Percentiles rank a stretch among this genome's conserved stretches.
phyloP scores from a whole-genome alignment of 2,113 vertebrate species.

The Mobula hypostoma region DNA sequence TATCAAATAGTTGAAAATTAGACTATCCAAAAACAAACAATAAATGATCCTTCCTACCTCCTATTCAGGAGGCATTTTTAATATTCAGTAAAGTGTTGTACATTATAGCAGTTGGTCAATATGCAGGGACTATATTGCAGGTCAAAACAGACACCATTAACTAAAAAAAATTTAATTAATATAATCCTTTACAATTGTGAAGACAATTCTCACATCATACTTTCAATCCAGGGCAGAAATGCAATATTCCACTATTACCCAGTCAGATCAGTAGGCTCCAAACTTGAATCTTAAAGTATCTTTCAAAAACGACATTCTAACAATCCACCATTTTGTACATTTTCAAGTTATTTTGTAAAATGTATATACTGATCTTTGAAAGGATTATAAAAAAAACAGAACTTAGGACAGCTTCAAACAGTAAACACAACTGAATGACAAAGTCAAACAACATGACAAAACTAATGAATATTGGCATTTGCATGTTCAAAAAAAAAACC shows the following conservation, averaged over 20 bases:
- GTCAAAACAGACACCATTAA: constrained; percentile 26
- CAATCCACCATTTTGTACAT: not conserved
- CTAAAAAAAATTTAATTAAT: constrained; percentile 35
- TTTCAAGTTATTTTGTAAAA: constrained; percentile 29
- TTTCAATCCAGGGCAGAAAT: constrained; percentile 24
- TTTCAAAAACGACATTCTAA: constrained; percentile 13
- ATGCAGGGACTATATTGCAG: constrained; percentile 7
- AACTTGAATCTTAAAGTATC: not conserved
- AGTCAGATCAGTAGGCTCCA: constrained; percentile 9
- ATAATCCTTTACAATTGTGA: constrained; percentile 28
- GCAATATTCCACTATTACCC: constrained; percentile 23
- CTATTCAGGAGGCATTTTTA: constrained; percentile 3
- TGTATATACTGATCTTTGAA: constrained; percentile 31
- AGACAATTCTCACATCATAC: constrained; percentile 30
- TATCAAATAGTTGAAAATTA: not conserved
- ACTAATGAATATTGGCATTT: constrained; percentile 35
- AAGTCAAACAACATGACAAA: constrained; percentile 29
- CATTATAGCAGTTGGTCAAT: constrained; percentile 21
- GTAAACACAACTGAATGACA: constrained; percentile 9
- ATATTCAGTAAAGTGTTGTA: constrained; percentile 21
- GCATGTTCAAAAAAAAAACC: constrained; percentile 31
- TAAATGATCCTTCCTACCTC: not conserved
- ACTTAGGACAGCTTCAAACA: constrained; percentile 35
- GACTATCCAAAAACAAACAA: constrained; percentile 1
- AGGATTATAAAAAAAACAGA: constrained; percentile 28